Conservation (phyloP, 1,140 invertebrate genomes). For the Drosophila cardini region DNA sequence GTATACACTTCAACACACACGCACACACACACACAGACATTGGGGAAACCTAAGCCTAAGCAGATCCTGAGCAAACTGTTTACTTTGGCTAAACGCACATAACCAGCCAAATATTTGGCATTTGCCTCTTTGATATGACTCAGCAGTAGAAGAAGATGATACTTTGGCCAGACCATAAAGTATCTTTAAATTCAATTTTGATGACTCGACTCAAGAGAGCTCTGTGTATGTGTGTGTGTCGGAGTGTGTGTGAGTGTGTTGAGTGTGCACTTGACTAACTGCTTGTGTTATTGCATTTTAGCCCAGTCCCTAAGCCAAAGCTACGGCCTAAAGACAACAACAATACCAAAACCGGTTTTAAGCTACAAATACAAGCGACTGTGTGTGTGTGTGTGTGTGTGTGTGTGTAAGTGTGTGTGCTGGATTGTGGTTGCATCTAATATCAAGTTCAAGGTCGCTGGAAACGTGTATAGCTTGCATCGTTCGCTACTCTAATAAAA, state of each 20-base stretch:
- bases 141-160: constrained; percentile 34
- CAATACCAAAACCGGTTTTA: constrained; percentile 63
- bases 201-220: constrained; percentile 52
- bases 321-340: constrained; percentile 27
- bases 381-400: no score
- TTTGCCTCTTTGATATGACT: constrained; percentile 61
- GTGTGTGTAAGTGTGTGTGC: constrained; percentile 1
- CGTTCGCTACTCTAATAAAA: constrained; percentile 68
- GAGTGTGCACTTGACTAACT: constrained; percentile 28
- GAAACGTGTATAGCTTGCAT: constrained; percentile 65
- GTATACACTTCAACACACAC: constrained; percentile 45
- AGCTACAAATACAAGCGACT: constrained; percentile 29
- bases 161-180: constrained; percentile 51
- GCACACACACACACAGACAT: background rate
- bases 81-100: constrained; percentile 73
- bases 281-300: constrained; percentile 38
- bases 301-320: constrained; percentile 51
- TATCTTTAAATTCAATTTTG: constrained; percentile 73
- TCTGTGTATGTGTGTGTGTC: background rate
- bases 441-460: constrained; percentile 79
- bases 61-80: constrained; percentile 60
- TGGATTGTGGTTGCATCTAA: constrained; percentile 64
- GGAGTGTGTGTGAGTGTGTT: background rate
- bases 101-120: constrained; percentile 75
- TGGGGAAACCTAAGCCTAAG: constrained; percentile 30